Evolutionary conservation across 2,888 invertebrate genomes (phyloP).

Genomic region (Stenotaenia linearis): DNA sequence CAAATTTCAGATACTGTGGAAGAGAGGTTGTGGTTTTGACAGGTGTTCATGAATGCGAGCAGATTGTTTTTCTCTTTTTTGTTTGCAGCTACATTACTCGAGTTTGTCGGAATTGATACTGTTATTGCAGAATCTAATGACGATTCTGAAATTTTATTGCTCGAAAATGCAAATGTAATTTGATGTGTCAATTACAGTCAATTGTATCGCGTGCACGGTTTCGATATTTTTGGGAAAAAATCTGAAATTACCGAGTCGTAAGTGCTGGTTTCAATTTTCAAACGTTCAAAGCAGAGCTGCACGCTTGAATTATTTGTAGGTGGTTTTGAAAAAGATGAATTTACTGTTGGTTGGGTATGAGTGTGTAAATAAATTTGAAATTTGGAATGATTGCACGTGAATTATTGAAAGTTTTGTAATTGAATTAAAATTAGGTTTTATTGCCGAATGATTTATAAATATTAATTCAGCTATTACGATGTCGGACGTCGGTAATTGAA

Average conservation of each 20-base stretch:
- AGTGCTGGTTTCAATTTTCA: not conserved
- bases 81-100: not conserved
- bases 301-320: too few relatives aligned
- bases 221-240: not conserved
- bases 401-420: too few relatives aligned
- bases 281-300: too few relatives aligned
- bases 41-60: conserved; percentile 8
- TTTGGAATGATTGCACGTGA: too few relatives aligned
- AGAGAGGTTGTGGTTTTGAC: conserved; percentile 5
- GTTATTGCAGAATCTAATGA: not conserved
- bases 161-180: not conserved
- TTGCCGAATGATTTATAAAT: too few relatives aligned
- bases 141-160: not conserved
- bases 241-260: too few relatives aligned
- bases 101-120: not conserved
- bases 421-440: too few relatives aligned
- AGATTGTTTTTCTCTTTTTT: not conserved
- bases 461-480: not conserved
- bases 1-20: conserved; percentile 17
- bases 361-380: too few relatives aligned
- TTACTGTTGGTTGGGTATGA: too few relatives aligned
- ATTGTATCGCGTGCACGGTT: not conserved
- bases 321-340: too few relatives aligned
- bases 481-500: not conserved
- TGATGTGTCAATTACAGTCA: not conserved